Evolutionary conservation across 2,797 vertebrate genomes (phyloP).

Genomic region (Adelosebastes latens): DNA sequence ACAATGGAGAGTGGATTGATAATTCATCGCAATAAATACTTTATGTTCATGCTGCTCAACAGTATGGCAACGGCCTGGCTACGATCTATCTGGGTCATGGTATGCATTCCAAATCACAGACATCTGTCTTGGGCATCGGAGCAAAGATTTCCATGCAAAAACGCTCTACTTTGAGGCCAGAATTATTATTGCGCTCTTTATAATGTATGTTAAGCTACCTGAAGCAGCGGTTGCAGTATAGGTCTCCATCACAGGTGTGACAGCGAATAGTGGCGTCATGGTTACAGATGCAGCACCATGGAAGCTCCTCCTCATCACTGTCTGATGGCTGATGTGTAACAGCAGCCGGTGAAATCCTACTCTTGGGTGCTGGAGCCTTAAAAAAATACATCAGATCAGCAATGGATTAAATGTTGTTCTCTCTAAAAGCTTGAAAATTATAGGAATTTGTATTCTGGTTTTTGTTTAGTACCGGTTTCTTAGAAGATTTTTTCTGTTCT

Average conservation of each 20-base stretch:
- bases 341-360: constrained; percentile 40
- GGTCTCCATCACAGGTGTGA: constrained; percentile 90
- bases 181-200: not conserved
- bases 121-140: constrained; percentile 26
- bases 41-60: constrained; percentile 73
- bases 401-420: not conserved
- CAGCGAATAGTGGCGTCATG: constrained; percentile 91
- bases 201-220: constrained; percentile 74
- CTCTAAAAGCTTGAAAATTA: not conserved
- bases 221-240: constrained; percentile 95
- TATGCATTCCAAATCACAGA: constrained; percentile 59
- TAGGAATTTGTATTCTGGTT: not conserved
- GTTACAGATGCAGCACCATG: constrained; percentile 99
- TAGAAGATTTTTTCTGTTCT: constrained; percentile 64
- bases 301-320: constrained; percentile 91
- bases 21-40: constrained; percentile 81
- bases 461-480: constrained; percentile 68
- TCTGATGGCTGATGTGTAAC: constrained; percentile 67
- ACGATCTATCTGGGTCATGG: constrained; percentile 69
- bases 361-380: constrained; percentile 43
- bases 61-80: constrained; percentile 61
- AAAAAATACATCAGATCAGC: constrained; percentile 11
- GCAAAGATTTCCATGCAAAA: constrained; percentile 26
- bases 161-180: not conserved
- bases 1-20: constrained; percentile 65